phyloP scores from a whole-genome alignment of 2,113 vertebrate genomes.

The Perca fluviatilis region DNA sequence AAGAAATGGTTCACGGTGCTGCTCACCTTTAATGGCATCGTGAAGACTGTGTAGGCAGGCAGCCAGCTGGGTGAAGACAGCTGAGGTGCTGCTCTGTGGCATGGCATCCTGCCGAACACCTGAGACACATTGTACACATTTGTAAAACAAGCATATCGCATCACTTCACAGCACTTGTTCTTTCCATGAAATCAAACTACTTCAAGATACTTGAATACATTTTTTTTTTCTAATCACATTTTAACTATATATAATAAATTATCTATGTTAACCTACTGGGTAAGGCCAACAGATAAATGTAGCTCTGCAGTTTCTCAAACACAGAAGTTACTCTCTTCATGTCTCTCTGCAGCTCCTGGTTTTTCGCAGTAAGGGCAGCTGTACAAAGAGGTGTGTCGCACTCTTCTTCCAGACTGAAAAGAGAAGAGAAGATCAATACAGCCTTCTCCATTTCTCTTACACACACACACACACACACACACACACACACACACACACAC shows the following conservation, averaged over 20 bases:
- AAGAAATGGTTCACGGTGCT: background rate
- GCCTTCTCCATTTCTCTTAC: constrained; percentile 13
- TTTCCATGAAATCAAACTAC: background rate
- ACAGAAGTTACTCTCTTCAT: constrained; percentile 89
- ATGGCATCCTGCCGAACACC: constrained; percentile 87
- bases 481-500: constrained; percentile 7
- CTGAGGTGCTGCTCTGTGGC: constrained; percentile 89
- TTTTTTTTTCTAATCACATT: no score
- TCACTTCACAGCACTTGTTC: background rate
- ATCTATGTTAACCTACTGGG: constrained; percentile 88
- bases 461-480: constrained; percentile 72
- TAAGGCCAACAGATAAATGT: constrained; percentile 90
- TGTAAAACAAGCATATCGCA: constrained; percentile 1
- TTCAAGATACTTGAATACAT: background rate
- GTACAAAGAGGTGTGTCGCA: constrained; percentile 92
- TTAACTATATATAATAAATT: no score
- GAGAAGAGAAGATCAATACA: constrained; percentile 39
- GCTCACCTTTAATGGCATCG: constrained; percentile 91
- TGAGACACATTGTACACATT: constrained; percentile 52
- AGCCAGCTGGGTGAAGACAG: constrained; percentile 92
- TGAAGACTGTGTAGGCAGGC: constrained; percentile 92
- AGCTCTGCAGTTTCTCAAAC: constrained; percentile 94
- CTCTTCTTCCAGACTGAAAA: constrained; percentile 94
- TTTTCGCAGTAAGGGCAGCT: constrained; percentile 88
- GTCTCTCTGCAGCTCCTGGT: constrained; percentile 91